These are phyloP conservation scores for Brachystomella parvula DNA, from an alignment of 1,140 invertebrate species.

Conservation along the genomic window DNA sequence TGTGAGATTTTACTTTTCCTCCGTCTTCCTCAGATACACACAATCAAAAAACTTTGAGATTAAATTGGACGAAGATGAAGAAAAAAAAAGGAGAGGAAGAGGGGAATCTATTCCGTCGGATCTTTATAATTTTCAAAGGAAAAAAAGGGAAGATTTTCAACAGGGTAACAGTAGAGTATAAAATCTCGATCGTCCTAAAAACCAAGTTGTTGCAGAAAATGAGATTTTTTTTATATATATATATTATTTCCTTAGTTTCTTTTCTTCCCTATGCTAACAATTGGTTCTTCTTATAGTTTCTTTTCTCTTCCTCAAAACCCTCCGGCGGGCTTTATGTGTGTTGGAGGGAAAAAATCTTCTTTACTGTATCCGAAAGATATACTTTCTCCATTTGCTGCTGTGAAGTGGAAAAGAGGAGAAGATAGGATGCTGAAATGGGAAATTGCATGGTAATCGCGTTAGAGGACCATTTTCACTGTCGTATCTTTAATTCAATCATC, in stretches of 20 bases:
- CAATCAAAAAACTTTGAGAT: slow-evolving; percentile 3
- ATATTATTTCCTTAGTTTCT: no score
- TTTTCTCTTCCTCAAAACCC: slow-evolving; percentile 13
- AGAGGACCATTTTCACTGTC: slow-evolving; percentile 37
- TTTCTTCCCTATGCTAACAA: no score
- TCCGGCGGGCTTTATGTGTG: slow-evolving; percentile 12
- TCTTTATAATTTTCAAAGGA: background rate
- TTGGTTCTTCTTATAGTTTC: no score
- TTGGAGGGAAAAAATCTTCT: no score
- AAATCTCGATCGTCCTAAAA: background rate
- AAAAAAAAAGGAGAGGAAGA: background rate
- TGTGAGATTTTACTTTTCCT: background rate
- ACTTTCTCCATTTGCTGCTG: no score
- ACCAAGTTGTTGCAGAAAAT: slow-evolving; percentile 13
- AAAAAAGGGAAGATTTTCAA: background rate
- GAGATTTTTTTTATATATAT: slow-evolving; percentile 16
- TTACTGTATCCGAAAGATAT: no score
- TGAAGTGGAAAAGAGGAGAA: slow-evolving; percentile 3
- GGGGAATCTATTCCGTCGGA: background rate
- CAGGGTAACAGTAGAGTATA: background rate
- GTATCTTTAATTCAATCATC: slow-evolving; percentile 38
- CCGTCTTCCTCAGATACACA: background rate
- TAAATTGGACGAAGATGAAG: slow-evolving; percentile 8
- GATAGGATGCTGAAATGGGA: slow-evolving; percentile 23
- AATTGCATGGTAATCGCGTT: slow-evolving; percentile 39